Evolutionary conservation across 1,140 invertebrate genomes (phyloP), one percentile per base, ranked within the genome.

Genomic region (Zaprionus tsacasi): DNA sequence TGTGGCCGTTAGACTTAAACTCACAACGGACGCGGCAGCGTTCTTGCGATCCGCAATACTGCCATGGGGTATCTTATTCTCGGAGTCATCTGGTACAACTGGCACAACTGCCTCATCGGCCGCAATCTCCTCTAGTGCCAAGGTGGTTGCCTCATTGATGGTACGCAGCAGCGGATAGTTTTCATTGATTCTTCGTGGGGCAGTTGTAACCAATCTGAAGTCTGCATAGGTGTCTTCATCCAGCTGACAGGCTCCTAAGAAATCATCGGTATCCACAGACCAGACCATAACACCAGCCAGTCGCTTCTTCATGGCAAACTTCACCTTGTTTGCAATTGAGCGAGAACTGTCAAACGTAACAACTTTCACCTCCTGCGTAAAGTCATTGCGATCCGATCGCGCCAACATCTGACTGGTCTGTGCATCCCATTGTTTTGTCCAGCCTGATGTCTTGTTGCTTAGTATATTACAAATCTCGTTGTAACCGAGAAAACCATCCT

Each of bases 401-500:
- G 94, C 94, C 72, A 94, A 94, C 52, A 95, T 93, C 45, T 95
- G 95, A n/a, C 92, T 92, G 4, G 93, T 93, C 56, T 93, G 80
- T 0, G 93, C 91, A 85, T 96, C 95, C 95, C 95, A 96, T 58
- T 93, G 92, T 33, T 88, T 92, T 21, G 82, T 92, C 94, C 94
- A 95, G 10, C 88, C 91, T 11, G 86, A 76, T 0, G 92, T 92
- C 58, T 91, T 91, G 35, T 93, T 93, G 27, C 93, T 91, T 55
- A 95, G 61, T 55, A 94, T 93, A 10, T 92, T 70, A 64, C 92
- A 93, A 48, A 92, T 90, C 79, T 98, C 97, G 92, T 98, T 98
- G 85, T 97, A 98, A 15, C 97, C 96, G 91, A 98, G 94, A 76
- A 97, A 97, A 1, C 97, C 98, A 80, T 95, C 94, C 91, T 98